Evolutionary conservation across 1,140 invertebrate genomes (phyloP).

Genomic region (Adelges cooleyi): DNA sequence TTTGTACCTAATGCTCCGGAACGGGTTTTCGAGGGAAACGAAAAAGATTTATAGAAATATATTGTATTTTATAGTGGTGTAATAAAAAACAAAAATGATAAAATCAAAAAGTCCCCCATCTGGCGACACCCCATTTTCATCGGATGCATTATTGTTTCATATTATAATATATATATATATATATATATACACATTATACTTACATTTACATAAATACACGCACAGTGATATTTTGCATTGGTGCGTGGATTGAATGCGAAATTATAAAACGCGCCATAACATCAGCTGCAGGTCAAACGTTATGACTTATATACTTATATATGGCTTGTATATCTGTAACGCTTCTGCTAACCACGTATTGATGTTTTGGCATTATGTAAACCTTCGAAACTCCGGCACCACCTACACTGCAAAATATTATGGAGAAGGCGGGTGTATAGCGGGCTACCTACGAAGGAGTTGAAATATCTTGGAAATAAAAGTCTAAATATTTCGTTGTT

Average conservation of each 20-base stretch:
- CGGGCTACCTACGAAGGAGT: no score
- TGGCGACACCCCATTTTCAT: not conserved
- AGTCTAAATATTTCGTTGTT: no score
- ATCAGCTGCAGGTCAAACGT: constrained; percentile 4
- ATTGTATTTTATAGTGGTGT: not conserved
- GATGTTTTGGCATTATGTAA: constrained; percentile 1
- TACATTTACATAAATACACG: not conserved
- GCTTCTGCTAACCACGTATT: constrained; percentile 12
- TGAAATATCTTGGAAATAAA: no score
- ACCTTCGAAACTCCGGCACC: no score
- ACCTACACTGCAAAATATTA: no score
- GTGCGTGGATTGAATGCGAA: constrained; percentile 7
- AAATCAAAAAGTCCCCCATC: constrained; percentile 1
- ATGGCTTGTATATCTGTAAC: no score
- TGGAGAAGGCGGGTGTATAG: no score
- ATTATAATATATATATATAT: not conserved
- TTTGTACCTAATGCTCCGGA: no score
- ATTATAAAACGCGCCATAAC: not conserved
- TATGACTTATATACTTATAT: not conserved
- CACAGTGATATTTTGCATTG: not conserved
- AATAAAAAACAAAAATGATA: not conserved
- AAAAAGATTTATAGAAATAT: not conserved
- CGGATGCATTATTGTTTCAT: not conserved
- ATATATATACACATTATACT: not conserved
- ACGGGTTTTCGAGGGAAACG: not conserved